Evolutionary conservation across 2,797 vertebrate species (phyloP).

Genomic region (Peromyscus aztecus): DNA sequence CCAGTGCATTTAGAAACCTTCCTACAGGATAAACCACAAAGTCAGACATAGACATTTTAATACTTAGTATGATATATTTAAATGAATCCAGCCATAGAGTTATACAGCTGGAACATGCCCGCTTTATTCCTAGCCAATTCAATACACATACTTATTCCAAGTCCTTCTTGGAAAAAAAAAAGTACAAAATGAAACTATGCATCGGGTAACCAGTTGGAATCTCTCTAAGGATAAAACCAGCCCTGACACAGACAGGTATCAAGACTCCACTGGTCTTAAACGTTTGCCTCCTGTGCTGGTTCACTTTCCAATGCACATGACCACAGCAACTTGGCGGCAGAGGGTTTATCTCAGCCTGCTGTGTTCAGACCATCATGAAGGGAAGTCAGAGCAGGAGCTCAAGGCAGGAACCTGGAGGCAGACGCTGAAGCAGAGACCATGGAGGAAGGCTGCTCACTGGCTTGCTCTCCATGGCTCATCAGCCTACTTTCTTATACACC

Average conservation of each 20-base stretch:
- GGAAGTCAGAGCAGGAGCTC: not conserved
- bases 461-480: not conserved
- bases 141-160: not conserved
- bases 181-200: slow-evolving; percentile 3
- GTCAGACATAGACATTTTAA: slow-evolving; percentile 36
- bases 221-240: not conserved
- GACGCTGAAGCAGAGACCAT: not conserved
- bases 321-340: not conserved
- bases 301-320: not conserved
- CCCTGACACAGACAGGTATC: not conserved
- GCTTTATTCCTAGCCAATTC: not conserved
- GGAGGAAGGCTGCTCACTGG: not conserved
- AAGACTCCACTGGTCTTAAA: not conserved
- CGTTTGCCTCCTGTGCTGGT: not conserved
- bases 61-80: not conserved
- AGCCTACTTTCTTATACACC: not conserved
- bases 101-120: not conserved
- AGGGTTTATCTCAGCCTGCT: not conserved
- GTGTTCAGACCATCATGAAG: not conserved
- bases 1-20: slow-evolving; percentile 4
- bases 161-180: not conserved
- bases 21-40: slow-evolving; percentile 18
- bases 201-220: not conserved
- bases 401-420: not conserved
- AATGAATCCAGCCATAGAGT: slow-evolving; percentile 34